Percentiles rank a stretch among this genome's conserved stretches.
Evolutionary conservation across 2,797 vertebrate species (phyloP).

Genomic region (Orestias chungarensis): DNA sequence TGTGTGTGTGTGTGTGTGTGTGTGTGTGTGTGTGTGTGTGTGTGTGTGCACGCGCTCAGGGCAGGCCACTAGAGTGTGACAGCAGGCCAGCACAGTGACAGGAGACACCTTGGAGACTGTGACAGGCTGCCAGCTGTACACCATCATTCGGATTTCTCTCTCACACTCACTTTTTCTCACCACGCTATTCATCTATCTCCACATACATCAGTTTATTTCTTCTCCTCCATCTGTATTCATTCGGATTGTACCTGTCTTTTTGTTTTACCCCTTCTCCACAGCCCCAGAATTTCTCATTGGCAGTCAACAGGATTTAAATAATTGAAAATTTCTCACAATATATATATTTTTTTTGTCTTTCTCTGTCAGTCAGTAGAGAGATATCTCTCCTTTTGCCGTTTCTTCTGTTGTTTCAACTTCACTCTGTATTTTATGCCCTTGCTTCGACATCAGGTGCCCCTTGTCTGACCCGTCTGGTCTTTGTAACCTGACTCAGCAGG

Average conservation of each 20-base stretch:
- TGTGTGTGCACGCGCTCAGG: slow-evolving; percentile 57
- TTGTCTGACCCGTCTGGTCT: slow-evolving; percentile 75
- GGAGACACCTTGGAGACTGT: slow-evolving; percentile 82
- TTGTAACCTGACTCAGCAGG: slow-evolving; percentile 76
- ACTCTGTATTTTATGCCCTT: slow-evolving; percentile 35
- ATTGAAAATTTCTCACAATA: slow-evolving; percentile 66
- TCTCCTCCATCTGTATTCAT: slow-evolving; percentile 70
- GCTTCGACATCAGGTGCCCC: slow-evolving; percentile 65
- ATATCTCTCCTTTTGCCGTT: slow-evolving; percentile 33
- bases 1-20: background rate
- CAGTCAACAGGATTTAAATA: slow-evolving; percentile 70
- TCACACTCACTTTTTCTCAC: slow-evolving; percentile 67
- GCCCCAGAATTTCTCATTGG: slow-evolving; percentile 45
- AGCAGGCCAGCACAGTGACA: slow-evolving; percentile 81
- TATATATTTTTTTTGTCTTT: slow-evolving; percentile 49
- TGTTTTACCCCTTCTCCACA: slow-evolving; percentile 64
- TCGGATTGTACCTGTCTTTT: slow-evolving; percentile 68
- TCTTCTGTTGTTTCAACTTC: slow-evolving; percentile 26
- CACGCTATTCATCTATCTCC: slow-evolving; percentile 71
- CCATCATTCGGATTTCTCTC: slow-evolving; percentile 76
- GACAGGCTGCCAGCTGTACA: slow-evolving; percentile 81
- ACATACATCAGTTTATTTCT: slow-evolving; percentile 72
- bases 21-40: background rate
- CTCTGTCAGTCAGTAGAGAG: slow-evolving; percentile 39
- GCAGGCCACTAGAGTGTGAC: slow-evolving; percentile 82